Conservation (phyloP, 2,888 invertebrate species). For the Frankliniella fusca region DNA sequence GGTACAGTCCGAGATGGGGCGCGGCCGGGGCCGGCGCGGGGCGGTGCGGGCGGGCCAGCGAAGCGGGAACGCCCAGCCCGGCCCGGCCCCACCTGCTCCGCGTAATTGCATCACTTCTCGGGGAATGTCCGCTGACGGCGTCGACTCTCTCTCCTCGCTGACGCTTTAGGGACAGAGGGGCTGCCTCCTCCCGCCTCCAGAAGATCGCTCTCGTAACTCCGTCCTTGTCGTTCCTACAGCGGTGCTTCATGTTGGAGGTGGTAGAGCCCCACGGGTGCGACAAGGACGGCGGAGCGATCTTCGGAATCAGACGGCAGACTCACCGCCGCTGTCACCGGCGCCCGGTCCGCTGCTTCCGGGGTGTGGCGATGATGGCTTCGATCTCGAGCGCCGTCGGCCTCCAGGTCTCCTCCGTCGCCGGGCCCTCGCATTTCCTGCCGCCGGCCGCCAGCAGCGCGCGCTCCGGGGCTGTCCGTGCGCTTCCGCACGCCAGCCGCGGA, state of each 20-base stretch:
- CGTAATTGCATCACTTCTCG: too few species aligned
- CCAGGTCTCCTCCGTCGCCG: background rate
- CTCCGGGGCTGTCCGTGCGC: background rate
- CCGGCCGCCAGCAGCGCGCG: background rate
- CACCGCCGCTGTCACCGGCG: background rate
- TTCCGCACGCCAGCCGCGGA: too few species aligned
- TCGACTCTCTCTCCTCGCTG: background rate
- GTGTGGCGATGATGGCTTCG: background rate
- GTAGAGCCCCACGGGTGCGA: too few species aligned
- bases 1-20: too few species aligned
- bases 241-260: too few species aligned
- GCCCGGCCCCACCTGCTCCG: too few species aligned
- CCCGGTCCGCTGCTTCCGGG: background rate
- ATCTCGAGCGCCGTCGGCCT: background rate
- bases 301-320: background rate
- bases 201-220: too few species aligned
- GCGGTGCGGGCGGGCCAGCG: too few species aligned
- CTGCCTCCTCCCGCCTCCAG: background rate
- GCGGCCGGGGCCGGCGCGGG: too few species aligned
- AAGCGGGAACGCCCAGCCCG: too few species aligned
- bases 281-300: too few species aligned
- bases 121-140: background rate
- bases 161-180: background rate
- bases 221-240: too few species aligned
- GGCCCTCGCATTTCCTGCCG: background rate